phyloP scores from a whole-genome alignment of 2,888 invertebrate genomes.

The Calameuta filiformis region DNA sequence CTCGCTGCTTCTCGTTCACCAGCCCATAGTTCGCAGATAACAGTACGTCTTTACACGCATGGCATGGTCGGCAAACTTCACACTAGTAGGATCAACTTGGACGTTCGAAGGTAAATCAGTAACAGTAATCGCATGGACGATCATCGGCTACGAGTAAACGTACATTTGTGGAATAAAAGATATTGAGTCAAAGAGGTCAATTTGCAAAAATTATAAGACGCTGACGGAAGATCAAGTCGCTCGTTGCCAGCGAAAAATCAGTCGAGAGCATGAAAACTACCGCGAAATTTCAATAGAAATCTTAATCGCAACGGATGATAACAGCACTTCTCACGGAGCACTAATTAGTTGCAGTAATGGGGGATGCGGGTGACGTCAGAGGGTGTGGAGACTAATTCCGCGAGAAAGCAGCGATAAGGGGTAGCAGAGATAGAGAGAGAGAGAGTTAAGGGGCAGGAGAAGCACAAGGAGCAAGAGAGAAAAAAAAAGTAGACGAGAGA shows the following conservation, averaged over 20 bases:
- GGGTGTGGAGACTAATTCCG: neutral
- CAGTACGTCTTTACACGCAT: neutral
- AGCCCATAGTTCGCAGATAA: neutral
- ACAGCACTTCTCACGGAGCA: neutral
- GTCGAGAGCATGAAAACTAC: neutral
- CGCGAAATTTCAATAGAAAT: slow-evolving; percentile 9
- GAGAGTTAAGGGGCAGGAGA: neutral
- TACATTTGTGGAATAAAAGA: neutral
- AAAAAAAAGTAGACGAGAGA: neutral
- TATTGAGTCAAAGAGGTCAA: neutral
- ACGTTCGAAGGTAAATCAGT: neutral
- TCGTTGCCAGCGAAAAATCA: neutral
- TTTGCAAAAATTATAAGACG: neutral
- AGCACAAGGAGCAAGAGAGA: neutral
- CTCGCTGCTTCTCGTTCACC: neutral
- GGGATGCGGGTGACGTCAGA: slow-evolving; percentile 1
- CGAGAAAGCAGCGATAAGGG: neutral
- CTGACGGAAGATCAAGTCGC: neutral
- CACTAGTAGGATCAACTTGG: neutral
- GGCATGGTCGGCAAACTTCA: neutral
- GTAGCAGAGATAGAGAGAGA: neutral
- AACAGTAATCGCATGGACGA: neutral
- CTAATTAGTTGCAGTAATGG: slow-evolving; percentile 11
- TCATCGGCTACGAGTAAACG: neutral
- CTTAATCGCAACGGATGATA: slow-evolving; percentile 8